Evolutionary conservation across 2,888 invertebrate species (phyloP), one percentile per base, ranked within the genome.

Genomic region (Teleiodes luculella): DNA sequence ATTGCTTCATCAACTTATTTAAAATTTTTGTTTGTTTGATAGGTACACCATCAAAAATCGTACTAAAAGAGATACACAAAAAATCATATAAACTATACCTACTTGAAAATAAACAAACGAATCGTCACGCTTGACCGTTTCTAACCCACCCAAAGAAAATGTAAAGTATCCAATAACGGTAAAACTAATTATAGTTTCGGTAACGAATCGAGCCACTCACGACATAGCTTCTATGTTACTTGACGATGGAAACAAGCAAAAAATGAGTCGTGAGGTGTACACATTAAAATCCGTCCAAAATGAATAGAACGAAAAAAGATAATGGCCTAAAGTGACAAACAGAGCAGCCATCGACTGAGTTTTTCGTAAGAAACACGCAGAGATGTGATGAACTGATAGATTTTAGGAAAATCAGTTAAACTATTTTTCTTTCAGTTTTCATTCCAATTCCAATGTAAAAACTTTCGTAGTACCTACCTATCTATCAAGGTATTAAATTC

Each of bases 171-270:
- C 63, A 68, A 66, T 78, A 86, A 85, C 84, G 80, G 86, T 83
- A 86, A 79, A 85, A 72, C 75, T 85, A 86, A 86, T 86, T 85
- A 85, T 76, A 78, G 74, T 73, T 76, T 78, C 74, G 75, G 80
- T 80, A 82, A 79, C 81, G 79, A 85, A 83, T 85, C 72, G 78
- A 71, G 66, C 60, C 74, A 78, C 80, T 84, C 86, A 86, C 86
- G 83, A 85, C 78, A 73, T 65, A 56, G 68, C 68, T 53, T 60
- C 68, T 73, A 74, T 66, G 70, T 74, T 71, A 77, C 73, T 72
- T 66, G 69, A 72, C 69, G 74, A 67, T 70, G 69, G 65, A 75
- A 76, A 77, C 72, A 75, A 70, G 72, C 76, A 84, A 85, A 86
- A 84, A 85, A 73, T 62, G 64, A 75, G 70, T 82, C 83, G 82